Evolutionary conservation across 2,113 vertebrate genomes (phyloP), one percentile per base, ranked within the genome.

Genomic region (Xiphophorus maculatus): DNA sequence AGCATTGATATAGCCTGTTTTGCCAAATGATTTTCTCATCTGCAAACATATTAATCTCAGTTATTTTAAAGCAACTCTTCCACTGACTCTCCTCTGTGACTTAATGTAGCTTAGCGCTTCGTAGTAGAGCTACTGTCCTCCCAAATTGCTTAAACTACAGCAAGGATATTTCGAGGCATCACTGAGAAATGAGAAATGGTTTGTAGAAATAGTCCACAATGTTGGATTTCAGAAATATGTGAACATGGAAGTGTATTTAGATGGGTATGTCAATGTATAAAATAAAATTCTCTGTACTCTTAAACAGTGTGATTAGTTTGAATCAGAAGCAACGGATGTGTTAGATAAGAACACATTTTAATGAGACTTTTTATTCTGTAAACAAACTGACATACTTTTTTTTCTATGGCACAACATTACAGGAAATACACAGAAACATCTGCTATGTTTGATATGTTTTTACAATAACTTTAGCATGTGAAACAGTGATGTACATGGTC

Each of bases 341-440:
- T 69, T 15, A 65, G 32, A 77, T 22, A 8, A 72, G 69, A 11
- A 72, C 63, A 76, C 35, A 73, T 63, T 81, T 69, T 64, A 65
- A 74, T 71, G 44, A 78, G 69, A 77, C 63, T 85, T 91, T 37
- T 92, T 91, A 91, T 88, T 91, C 29, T 77, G 85, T 84, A 61
- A 89, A 84, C 81, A 90, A 92, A 86, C 10, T 5, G 25, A 74
- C 82, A 91, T 86, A 87, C 54, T 8, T 58, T 73, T 90, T 80
- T 74, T 30, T 64, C 67, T 84, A 87, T 86, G 87, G 80, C 86
- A 92, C 89, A 91, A 85, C 74, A 67, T 67, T 71, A 88, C 89
- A 91, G 81, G 60, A 73, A 58, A 89, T 73, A 68, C 68, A 90
- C 76, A 81, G 84, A 86, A 66, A 83, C 58, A 77, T 83, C 84